Evolutionary conservation across 2,888 invertebrate genomes (phyloP).

Genomic region (Bimastos eiseni): DNA sequence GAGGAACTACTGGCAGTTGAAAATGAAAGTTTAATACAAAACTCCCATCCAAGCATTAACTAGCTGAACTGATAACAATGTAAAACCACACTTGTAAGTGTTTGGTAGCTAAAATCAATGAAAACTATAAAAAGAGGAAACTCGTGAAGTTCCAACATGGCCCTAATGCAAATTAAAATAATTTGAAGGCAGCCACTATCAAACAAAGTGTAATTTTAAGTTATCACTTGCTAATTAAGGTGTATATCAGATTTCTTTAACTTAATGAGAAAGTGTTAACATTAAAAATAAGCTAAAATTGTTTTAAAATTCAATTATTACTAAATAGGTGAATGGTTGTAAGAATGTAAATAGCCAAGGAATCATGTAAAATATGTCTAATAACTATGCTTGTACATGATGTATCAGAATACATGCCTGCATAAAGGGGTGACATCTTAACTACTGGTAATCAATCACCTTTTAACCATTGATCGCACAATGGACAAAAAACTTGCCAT

Average conservation of each 20-base stretch:
- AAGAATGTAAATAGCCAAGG: not conserved
- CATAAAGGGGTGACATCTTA: not conserved
- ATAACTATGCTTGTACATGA: not conserved
- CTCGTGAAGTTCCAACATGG: not conserved
- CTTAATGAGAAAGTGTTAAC: not conserved
- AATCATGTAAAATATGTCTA: not conserved
- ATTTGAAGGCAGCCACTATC: not conserved
- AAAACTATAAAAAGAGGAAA: not conserved
- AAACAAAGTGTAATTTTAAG: not conserved
- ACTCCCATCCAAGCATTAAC: too few relatives aligned
- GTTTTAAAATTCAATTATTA: not conserved
- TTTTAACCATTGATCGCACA: not conserved
- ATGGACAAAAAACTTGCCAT: not conserved
- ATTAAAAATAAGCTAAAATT: not conserved
- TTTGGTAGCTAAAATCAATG: not conserved
- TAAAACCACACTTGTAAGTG: not conserved
- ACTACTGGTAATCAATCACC: not conserved
- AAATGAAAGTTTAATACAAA: not conserved
- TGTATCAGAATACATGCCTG: not conserved
- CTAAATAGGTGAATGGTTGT: not conserved
- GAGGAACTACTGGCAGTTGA: not conserved
- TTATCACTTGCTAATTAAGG: not conserved
- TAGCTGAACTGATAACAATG: not conserved
- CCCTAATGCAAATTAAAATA: not conserved
- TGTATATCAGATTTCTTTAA: too few relatives aligned